A percentile compares a stretch with the other conserved stretches of the same genome.
Evolutionary conservation across 2,888 invertebrate species (phyloP).

Genomic region (Synanthedon formicaeformis): DNA sequence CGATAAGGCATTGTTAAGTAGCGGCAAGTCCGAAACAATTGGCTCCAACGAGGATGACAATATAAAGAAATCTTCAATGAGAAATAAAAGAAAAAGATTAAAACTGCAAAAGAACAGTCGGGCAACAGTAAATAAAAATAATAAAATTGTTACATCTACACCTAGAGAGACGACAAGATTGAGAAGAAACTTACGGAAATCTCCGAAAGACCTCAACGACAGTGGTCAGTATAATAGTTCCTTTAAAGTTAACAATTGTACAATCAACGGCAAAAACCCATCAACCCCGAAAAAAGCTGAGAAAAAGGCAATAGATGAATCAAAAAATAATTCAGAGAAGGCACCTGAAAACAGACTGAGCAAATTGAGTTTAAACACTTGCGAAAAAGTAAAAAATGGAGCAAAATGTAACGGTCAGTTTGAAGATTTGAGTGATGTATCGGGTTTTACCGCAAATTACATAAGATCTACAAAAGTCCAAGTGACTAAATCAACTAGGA

Average conservation of each 20-base stretch:
- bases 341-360: background rate
- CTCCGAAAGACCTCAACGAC: conserved; percentile 25
- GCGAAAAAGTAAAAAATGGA: conserved; percentile 13
- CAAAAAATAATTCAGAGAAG: background rate
- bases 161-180: conserved; percentile 31
- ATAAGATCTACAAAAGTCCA: conserved; percentile 58
- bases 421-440: conserved; percentile 60
- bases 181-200: conserved; percentile 45
- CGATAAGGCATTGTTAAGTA: conserved; percentile 20
- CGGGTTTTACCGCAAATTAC: conserved; percentile 62
- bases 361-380: background rate
- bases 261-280: conserved; percentile 21
- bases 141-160: conserved; percentile 47
- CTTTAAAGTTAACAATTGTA: conserved; percentile 30
- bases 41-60: conserved; percentile 50
- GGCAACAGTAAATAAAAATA: conserved; percentile 33
- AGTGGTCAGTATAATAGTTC: conserved; percentile 34
- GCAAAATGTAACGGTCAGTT: conserved; percentile 36
- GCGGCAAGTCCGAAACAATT: conserved; percentile 32
- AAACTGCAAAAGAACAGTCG: conserved; percentile 30
- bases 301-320: conserved; percentile 14
- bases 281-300: conserved; percentile 2
- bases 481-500: conserved; percentile 37
- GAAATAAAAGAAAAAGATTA: conserved; percentile 31
- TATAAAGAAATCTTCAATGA: conserved; percentile 38